Base-by-base conservation (phyloP, 2,888 invertebrate species). In the Leucophora obtusa region DNA sequence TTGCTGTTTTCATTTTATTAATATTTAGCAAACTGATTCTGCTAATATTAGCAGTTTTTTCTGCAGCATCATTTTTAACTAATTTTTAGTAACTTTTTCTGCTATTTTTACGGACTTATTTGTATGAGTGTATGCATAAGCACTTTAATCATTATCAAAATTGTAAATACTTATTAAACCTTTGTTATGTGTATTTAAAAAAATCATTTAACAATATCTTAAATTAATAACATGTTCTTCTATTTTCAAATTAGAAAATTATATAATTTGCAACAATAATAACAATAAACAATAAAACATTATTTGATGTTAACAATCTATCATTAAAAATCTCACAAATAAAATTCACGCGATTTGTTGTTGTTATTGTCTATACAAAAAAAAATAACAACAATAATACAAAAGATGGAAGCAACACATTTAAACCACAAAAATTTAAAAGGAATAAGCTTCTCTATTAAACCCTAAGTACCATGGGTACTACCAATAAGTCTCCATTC, bases 201-300 rank as follows among this genome's bases (percentile, higher is more conserved):
- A 71, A 47, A 21, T 0, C 9, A 62, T 43, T 62, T 9, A 68
- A 15, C 7, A 7, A 38, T 17, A 70, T 47, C 43, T n/a, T 14
- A n/a, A n/a, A 47, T 47, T 14, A 47, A n/a, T n/a, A 47, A 47
- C 43, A 47, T 47, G 35, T 74, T 47, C 35, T 60, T 59, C 59
- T 71, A 53, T 33, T 60, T 35, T 15, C 66, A 54, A 54, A 71
- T 71, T 43, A 38, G 47, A 65, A 77, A 66, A 71, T 77, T 77
- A 70, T 54, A 58, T 77, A 77, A 71, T 71, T 77, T 77, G 47
- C 56, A 18, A 56, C 51, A 65, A 73, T 54, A 65, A 50, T 21
- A 35, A 60, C 5, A 33, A 24, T 7, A 35, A 24, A 50, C 68
- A 68, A 69, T 59, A 51, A 77, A 71, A 77, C 54, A 33, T 60